Evolutionary conservation across 2,797 vertebrate species (phyloP), one percentile per base, ranked within the genome.

Genomic region (Silurus lanzhouensis): DNA sequence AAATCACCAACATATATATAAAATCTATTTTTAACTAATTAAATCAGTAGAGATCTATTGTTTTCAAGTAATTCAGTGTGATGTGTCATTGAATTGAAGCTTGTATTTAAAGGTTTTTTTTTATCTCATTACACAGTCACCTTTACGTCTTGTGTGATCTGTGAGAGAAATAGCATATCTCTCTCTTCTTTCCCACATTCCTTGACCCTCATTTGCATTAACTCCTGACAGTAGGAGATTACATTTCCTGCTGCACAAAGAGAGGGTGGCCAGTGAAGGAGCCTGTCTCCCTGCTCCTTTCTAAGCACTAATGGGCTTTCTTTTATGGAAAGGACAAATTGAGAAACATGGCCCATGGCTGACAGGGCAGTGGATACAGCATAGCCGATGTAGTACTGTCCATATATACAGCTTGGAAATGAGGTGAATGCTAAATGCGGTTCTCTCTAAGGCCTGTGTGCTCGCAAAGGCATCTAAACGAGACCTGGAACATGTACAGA

Each of bases 331-430:
- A 91, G 88, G 89, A 91, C 92, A 93, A 94, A 94, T 92, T 94
- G 94, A 95, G 93, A 94, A 94, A 91, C 92, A 93, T 89, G 91
- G 93, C 93, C 93, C 89, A 88, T 92, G 91, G 93, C 93, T 93
- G 92, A 90, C 91, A 91, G 92, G 93, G 85, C 85, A 83, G 83
- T 81, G 89, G 84, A 90, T 86, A 81, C 81, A 85, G 85, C 60
- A 82, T 76, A 76, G 76, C 44, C 27, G 76, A 31, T 81, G 79
- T 77, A 80, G 44, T 27, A 17, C 58, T 22, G 75, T 19, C 64
- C 2, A 1, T n/a, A 15, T 86, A 80, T 81, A 83, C 82, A 46
- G 58, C 64, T 63, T 57, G 27, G 60, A 83, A 84, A 70, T 75
- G 20, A 86, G 89, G 71, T 87, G 90, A 88, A 85, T 91, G 89